A percentile compares a stretch with the other conserved stretches of the same genome.
Evolutionary conservation across 2,888 invertebrate genomes (phyloP).

Genomic region (Hesperia comma): DNA sequence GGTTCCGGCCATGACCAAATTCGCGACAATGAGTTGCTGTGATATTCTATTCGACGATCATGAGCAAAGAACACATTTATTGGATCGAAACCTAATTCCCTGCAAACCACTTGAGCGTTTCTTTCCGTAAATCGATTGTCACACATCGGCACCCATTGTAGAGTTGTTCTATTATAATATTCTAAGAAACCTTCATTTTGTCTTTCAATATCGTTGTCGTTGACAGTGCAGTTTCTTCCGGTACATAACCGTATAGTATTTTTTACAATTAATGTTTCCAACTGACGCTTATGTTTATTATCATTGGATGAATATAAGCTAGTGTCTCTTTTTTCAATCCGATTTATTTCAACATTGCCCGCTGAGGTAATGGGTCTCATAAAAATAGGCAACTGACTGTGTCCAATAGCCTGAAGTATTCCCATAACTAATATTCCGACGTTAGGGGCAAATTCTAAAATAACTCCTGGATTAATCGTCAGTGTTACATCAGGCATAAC

Average conservation of each 20-base stretch:
- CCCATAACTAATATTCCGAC: conserved; percentile 98
- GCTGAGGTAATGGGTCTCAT: conserved; percentile 86
- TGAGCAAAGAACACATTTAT: conserved; percentile 95
- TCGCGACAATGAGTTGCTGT: conserved; percentile 92
- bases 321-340: conserved; percentile 69
- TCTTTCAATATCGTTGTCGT: conserved; percentile 76
- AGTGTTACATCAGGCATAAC: conserved; percentile 97
- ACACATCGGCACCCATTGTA: conserved; percentile 98
- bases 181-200: conserved; percentile 95
- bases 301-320: conserved; percentile 62
- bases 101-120: conserved; percentile 98
- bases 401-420: conserved; percentile 92
- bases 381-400: conserved; percentile 88
- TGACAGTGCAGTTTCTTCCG: conserved; percentile 87
- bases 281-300: conserved; percentile 75
- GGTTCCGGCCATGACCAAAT: conserved; percentile 99
- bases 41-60: conserved; percentile 93
- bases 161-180: conserved; percentile 96
- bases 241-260: conserved; percentile 92
- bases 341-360: conserved; percentile 65
- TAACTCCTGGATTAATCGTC: conserved; percentile 93
- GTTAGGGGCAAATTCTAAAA: conserved; percentile 96
- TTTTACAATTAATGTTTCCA: conserved; percentile 81
- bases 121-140: conserved; percentile 97
- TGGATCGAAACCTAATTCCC: conserved; percentile 94